Evolutionary conservation across 2,888 invertebrate genomes (phyloP).

Genomic region (Pheosia tremula): DNA sequence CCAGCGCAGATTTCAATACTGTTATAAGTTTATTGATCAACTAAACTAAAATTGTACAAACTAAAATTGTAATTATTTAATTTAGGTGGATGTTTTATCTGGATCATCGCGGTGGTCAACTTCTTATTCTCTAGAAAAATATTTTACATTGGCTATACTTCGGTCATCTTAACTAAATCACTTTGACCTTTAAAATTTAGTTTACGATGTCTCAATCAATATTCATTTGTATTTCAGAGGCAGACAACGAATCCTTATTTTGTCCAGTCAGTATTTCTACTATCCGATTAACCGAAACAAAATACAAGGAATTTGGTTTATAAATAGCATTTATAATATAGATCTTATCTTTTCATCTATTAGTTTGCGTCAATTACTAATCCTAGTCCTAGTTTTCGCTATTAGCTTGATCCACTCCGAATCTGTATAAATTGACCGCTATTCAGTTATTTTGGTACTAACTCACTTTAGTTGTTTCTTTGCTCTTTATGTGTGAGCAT

Average conservation of each 20-base stretch:
- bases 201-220: neutral
- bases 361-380: constrained; percentile 42
- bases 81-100: neutral
- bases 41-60: neutral
- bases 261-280: no score
- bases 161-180: neutral
- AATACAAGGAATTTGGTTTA: no score
- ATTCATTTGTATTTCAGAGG: neutral
- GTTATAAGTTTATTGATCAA: no score
- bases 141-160: neutral
- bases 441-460: constrained; percentile 50
- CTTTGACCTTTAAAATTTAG: neutral
- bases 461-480: constrained; percentile 30
- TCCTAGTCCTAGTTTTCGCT: constrained; percentile 47
- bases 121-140: neutral
- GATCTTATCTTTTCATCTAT: constrained; percentile 21
- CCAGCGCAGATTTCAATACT: no score
- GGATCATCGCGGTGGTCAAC: neutral
- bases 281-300: no score
- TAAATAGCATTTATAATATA: no score
- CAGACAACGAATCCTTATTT: no score
- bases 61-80: neutral
- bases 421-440: constrained; percentile 65
- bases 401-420: constrained; percentile 57
- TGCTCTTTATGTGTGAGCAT: constrained; percentile 14